Percentiles rank a stretch among this genome's conserved stretches.
phyloP scores from a whole-genome alignment of 2,888 invertebrate species.

The Parapristionchus giblindavisi region DNA sequence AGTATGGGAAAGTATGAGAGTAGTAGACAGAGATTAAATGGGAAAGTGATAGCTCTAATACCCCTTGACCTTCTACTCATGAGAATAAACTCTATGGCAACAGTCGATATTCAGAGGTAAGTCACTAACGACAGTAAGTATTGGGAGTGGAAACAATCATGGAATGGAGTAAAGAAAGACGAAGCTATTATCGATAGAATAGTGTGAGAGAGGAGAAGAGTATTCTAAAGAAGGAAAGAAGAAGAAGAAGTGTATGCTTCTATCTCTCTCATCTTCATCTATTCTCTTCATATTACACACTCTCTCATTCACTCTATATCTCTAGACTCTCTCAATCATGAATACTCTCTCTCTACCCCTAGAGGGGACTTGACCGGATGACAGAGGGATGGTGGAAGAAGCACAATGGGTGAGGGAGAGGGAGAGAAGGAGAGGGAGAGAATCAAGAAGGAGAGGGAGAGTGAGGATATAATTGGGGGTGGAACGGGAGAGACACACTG shows the following conservation, averaged over 20 bases:
- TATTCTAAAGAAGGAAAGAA: conserved; percentile 4
- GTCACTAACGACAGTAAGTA: background rate
- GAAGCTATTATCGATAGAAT: conserved; percentile 17
- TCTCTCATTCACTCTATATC: conserved; percentile 5
- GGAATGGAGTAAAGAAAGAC: background rate
- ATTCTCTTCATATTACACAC: background rate
- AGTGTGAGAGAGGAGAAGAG: background rate
- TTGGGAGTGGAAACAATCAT: background rate
- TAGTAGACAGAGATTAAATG: no score
- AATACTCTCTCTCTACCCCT: conserved; percentile 23
- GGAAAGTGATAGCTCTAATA: no score
- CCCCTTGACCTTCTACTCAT: no score
- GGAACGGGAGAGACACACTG: no score
- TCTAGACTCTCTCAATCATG: background rate
- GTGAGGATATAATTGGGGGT: no score
- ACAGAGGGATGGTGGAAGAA: no score
- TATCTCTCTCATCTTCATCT: conserved; percentile 16
- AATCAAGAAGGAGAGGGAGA: no score
- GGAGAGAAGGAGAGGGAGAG: no score
- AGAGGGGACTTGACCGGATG: no score
- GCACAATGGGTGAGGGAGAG: no score
- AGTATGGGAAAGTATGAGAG: no score
- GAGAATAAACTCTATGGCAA: background rate
- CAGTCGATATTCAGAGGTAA: background rate
- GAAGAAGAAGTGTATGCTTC: conserved; percentile 15